phyloP scores from a whole-genome alignment of 2,888 invertebrate genomes.

The Epicampocera succincta region DNA sequence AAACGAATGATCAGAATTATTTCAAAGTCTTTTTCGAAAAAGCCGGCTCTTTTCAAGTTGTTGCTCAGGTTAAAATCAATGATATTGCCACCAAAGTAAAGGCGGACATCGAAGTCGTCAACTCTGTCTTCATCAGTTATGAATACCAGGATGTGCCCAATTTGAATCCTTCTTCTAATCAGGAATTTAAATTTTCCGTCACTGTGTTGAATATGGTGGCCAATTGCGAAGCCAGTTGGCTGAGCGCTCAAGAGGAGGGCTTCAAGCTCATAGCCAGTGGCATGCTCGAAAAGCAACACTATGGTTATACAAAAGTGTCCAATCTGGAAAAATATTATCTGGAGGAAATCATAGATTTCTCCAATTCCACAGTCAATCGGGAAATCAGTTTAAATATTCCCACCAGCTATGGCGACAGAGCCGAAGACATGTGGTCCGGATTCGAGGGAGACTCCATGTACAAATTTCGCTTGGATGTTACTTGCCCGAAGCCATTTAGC shows the following conservation, averaged over 20 bases:
- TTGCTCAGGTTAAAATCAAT: conserved; percentile 66
- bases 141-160: conserved; percentile 66
- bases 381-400: conserved; percentile 68
- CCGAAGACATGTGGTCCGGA: conserved; percentile 62
- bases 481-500: conserved; percentile 59
- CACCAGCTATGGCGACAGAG: conserved; percentile 29
- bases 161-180: conserved; percentile 62
- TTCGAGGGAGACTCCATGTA: conserved; percentile 69
- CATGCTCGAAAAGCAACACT: conserved; percentile 62
- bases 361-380: conserved; percentile 61
- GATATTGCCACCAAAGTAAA: conserved; percentile 61
- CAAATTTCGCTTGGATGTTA: conserved; percentile 69
- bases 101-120: conserved; percentile 66
- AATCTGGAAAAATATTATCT: conserved; percentile 65
- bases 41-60: conserved; percentile 56
- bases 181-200: conserved; percentile 64
- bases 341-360: conserved; percentile 66
- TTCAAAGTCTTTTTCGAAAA: conserved; percentile 55
- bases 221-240: conserved; percentile 69
- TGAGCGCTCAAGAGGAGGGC: conserved; percentile 70
- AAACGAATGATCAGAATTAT: conserved; percentile 36
- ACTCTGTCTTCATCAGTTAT: conserved; percentile 64
- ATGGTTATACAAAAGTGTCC: conserved; percentile 61
- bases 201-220: conserved; percentile 65
- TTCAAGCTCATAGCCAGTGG: conserved; percentile 66